A percentile compares a stretch with the other conserved stretches of the same genome.
These are phyloP conservation scores for Oreochromis spilurus DNA, from an alignment of 2,113 vertebrate genomes.

Conservation along the genomic window DNA sequence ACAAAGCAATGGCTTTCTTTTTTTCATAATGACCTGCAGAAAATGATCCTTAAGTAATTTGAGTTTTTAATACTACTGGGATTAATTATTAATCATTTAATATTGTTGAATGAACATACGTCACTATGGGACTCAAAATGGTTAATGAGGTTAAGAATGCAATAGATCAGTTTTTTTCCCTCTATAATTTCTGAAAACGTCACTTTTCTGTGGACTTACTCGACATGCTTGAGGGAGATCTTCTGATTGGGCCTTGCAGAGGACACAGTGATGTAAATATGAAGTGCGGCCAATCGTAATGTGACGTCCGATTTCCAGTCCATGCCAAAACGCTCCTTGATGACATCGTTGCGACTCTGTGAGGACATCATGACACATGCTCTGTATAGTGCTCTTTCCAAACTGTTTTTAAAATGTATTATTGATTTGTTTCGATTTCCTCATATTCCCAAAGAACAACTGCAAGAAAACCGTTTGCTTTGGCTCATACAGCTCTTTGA, in stretches of 20 bases:
- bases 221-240: slow-evolving; percentile 95
- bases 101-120: slow-evolving; percentile 32
- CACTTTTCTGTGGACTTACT: slow-evolving; percentile 78
- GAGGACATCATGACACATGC: neutral
- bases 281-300: slow-evolving; percentile 88
- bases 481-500: neutral
- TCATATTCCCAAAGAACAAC: neutral
- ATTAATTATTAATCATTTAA: slow-evolving; percentile 50
- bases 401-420: neutral
- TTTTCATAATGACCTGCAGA: neutral
- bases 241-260: slow-evolving; percentile 94
- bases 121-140: neutral
- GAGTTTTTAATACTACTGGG: slow-evolving; percentile 24
- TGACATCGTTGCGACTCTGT: slow-evolving; percentile 97
- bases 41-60: slow-evolving; percentile 41
- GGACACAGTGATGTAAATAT: slow-evolving; percentile 97
- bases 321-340: slow-evolving; percentile 89
- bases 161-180: neutral
- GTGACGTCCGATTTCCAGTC: slow-evolving; percentile 93
- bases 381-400: neutral
- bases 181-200: neutral
- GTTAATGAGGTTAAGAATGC: slow-evolving; percentile 12
- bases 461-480: neutral
- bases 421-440: neutral
- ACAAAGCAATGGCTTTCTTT: slow-evolving; percentile 31